These are phyloP conservation scores for Asobara japonica DNA, from an alignment of 1,140 invertebrate species.

Conservation along the genomic window DNA sequence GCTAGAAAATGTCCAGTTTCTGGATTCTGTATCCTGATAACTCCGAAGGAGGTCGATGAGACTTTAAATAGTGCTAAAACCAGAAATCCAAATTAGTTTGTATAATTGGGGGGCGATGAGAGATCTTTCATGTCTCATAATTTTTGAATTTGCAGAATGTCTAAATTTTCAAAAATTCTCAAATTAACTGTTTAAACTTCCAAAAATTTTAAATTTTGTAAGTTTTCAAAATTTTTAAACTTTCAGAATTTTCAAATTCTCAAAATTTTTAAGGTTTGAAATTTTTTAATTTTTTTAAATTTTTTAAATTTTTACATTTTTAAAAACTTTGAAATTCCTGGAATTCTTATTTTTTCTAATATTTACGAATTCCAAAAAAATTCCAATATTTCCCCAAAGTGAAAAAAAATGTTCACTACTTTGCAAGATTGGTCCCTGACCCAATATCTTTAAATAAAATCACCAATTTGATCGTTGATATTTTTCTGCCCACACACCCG, in stretches of 20 bases:
- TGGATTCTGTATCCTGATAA: constrained; percentile 70
- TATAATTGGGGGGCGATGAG: not conserved
- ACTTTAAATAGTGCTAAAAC: constrained; percentile 70
- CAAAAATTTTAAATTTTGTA: too few relatives aligned
- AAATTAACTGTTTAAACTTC: too few relatives aligned
- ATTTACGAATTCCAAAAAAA: not conserved
- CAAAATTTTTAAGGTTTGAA: too few relatives aligned
- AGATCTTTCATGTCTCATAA: too few relatives aligned
- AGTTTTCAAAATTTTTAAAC: too few relatives aligned
- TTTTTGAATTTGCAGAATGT: not conserved
- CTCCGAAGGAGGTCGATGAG: constrained; percentile 62
- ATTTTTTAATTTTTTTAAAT: too few relatives aligned
- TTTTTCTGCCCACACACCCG: constrained; percentile 67
- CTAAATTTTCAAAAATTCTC: too few relatives aligned
- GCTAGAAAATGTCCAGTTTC: constrained; percentile 71
- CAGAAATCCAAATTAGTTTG: constrained; percentile 15
- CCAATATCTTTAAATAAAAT: constrained; percentile 29
- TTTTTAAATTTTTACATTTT: too few relatives aligned
- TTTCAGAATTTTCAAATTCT: too few relatives aligned
- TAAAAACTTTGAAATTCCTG: too few relatives aligned
- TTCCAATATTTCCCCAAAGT: not conserved
- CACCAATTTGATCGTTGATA: constrained; percentile 68
- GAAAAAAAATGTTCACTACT: constrained; percentile 9
- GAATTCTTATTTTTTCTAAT: too few relatives aligned
- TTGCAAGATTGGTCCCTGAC: too few relatives aligned